Evolutionary conservation across 2,888 invertebrate genomes (phyloP).

Genomic region (Gari tellinella): DNA sequence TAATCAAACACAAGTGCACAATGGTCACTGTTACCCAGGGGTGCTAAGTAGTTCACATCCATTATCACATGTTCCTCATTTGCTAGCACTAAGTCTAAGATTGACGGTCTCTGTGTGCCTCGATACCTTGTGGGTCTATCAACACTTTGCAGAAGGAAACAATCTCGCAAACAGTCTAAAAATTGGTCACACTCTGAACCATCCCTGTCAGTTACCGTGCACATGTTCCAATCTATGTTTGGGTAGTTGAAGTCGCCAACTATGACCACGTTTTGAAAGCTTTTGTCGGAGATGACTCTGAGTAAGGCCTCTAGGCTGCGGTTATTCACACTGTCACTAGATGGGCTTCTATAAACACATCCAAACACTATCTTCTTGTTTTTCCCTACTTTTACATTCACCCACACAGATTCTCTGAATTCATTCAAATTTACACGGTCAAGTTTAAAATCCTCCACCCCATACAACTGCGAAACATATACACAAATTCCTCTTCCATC

Average conservation of each 20-base stretch:
- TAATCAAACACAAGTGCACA: background rate
- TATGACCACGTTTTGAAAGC: too few relatives aligned
- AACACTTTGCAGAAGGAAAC: too few relatives aligned
- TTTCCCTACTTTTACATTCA: too few relatives aligned
- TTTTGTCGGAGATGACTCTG: background rate
- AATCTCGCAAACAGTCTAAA: too few relatives aligned
- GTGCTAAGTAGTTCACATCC: background rate
- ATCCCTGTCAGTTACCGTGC: background rate
- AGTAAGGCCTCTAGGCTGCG: too few relatives aligned
- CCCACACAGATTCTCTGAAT: constrained; percentile 3
- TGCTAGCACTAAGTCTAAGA: background rate
- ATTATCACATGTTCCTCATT: background rate
- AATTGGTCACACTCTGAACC: background rate
- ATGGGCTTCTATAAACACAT: constrained; percentile 3
- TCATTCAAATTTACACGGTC: background rate
- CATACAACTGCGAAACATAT: background rate
- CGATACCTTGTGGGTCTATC: background rate
- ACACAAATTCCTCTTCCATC: constrained; percentile 9
- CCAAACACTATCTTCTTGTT: too few relatives aligned
- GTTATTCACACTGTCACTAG: background rate
- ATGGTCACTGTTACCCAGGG: constrained; percentile 4
- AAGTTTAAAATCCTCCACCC: background rate
- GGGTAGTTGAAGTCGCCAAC: too few relatives aligned
- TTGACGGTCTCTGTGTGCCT: background rate
- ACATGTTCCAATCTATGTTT: background rate